A percentile compares a stretch with the other conserved stretches of the same genome.
Conservation (phyloP, 92 coral and sea anemone species). For the Scolanthus callimorphus region DNA sequence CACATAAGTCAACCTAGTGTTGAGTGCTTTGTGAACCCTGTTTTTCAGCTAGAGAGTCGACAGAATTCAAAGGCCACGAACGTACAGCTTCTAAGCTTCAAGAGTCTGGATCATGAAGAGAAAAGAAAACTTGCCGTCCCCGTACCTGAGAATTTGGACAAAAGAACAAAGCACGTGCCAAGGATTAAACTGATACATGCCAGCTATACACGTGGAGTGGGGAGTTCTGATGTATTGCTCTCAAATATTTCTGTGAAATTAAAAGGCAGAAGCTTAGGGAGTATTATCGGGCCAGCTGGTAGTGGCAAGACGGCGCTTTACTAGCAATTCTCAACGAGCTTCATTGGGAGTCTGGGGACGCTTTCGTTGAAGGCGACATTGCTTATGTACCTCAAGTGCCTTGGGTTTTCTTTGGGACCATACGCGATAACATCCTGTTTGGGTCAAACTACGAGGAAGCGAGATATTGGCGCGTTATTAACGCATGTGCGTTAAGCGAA, state of each 20-base stretch:
- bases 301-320: constrained; percentile 46
- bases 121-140: neutral
- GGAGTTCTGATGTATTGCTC: too few relatives aligned
- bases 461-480: constrained; percentile 28
- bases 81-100: constrained; percentile 15
- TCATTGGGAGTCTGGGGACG: constrained; percentile 8
- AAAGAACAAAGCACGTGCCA: neutral
- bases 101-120: neutral
- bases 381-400: constrained; percentile 58
- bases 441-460: constrained; percentile 31
- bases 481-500: constrained; percentile 37
- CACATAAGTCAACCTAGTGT: neutral
- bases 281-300: constrained; percentile 41
- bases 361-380: constrained; percentile 12
- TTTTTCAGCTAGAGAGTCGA: constrained; percentile 1
- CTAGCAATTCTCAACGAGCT: constrained; percentile 39
- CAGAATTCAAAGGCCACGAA: neutral
- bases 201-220: constrained; percentile 12
- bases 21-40: constrained; percentile 11
- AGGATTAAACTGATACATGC: constrained; percentile 3
- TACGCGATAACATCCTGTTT: constrained; percentile 52
- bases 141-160: neutral
- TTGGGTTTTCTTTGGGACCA: constrained; percentile 53
- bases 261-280: constrained; percentile 7
- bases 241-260: constrained; percentile 15